A percentile compares a stretch with the other conserved stretches of the same genome.
phyloP scores from a whole-genome alignment of 2,888 invertebrate species.

The Athalia cordata region DNA sequence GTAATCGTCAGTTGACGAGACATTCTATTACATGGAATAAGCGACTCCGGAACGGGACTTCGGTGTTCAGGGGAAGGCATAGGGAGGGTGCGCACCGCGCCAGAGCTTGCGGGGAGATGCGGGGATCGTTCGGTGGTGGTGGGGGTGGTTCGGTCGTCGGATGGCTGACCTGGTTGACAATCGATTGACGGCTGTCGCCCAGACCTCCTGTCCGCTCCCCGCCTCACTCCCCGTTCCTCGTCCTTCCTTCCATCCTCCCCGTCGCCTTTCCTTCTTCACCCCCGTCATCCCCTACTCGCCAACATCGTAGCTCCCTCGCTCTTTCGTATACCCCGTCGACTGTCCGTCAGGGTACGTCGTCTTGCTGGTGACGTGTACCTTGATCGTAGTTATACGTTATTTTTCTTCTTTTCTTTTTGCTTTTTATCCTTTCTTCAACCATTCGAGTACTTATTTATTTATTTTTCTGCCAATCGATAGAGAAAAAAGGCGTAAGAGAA shows the following conservation, averaged over 20 bases:
- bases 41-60: conserved; percentile 33
- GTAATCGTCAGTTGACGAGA: conserved; percentile 37
- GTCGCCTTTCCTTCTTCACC: conserved; percentile 51
- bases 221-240: conserved; percentile 49
- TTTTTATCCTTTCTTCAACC: neutral
- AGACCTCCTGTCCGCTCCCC: conserved; percentile 63
- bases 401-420: neutral
- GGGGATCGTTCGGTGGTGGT: conserved; percentile 51
- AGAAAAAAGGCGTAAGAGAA: neutral
- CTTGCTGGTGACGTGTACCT: conserved; percentile 17
- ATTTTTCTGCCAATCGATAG: neutral
- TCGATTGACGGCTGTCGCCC: conserved; percentile 75
- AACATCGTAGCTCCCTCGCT: conserved; percentile 67
- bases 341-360: conserved; percentile 40
- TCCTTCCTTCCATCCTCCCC: conserved; percentile 50
- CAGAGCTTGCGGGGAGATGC: conserved; percentile 52
- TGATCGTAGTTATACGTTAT: conserved; percentile 16
- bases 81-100: conserved; percentile 45
- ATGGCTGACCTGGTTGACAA: conserved; percentile 74
- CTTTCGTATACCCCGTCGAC: conserved; percentile 56
- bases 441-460: neutral
- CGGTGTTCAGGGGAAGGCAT: conserved; percentile 1
- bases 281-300: conserved; percentile 58
- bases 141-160: conserved; percentile 70
- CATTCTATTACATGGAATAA: conserved; percentile 43